Evolutionary conservation across 2,113 vertebrate species (phyloP), one percentile per base, ranked within the genome.

Genomic region (Pachypanchax playfairii): DNA sequence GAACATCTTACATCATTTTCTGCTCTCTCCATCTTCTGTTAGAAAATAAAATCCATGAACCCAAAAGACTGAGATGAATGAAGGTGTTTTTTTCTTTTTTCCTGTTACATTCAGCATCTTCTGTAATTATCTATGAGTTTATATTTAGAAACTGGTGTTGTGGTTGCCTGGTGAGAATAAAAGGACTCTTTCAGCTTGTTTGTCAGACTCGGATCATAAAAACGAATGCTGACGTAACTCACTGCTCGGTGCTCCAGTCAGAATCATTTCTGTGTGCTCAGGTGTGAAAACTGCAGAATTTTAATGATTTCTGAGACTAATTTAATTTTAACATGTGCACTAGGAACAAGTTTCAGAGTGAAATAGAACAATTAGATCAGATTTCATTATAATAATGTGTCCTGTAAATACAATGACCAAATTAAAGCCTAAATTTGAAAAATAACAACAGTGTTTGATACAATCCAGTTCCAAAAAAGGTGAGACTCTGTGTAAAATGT

Each of bases 101-200:
- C n/a, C 22, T 49, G 14, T 18, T 28, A n/a, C 8, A 12, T 22
- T 22, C 17, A 49, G 41, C 28, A n/a, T 24, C 15, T 29, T 9
- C 29, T 35, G n/a, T 31, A 35, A 24, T 31, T 29, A 26, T 26
- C 26, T 44, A 11, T 14, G 12, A 9, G n/a, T 29, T 14, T 35
- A 52, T 35, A 22, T 33, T 52, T 33, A 51, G 49, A 51, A 33
- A 21, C 49, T 31, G 18, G 49, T 11, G 31, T 64, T 43, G 20
- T 4, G 18, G 61, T 64, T 53, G 49, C 49, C 21, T 43, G 39
- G 61, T 64, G 48, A 53, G 35, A 20, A 43, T 15, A 44, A 20
- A 33, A 53, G 31, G 20, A 35, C 18, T 13, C 4, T 36, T 29
- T 50, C 15, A 28, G 24, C 17, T n/a, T n/a, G 22, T 24, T 25